Base-by-base conservation (phyloP, 1,140 invertebrate species). In the Oreohelix idahoensis region DNA sequence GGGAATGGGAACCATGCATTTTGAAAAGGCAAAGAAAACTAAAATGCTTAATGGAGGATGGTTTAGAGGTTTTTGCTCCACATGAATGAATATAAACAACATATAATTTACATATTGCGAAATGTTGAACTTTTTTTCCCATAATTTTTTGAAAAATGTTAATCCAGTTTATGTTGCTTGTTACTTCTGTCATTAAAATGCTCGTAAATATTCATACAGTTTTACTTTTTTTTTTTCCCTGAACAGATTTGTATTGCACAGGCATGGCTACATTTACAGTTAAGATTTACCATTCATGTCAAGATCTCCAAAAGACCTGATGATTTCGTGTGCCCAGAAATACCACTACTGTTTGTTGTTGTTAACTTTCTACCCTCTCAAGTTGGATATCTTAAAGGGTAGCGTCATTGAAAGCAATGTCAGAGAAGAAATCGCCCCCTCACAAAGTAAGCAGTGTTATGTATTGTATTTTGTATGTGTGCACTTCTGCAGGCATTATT, bases 351-450 rank as follows among this genome's bases (percentile, higher is more conserved):
- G 69, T 80, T 71, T 70, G 63, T 80, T 80, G 66, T 80, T 80
- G 63, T 70, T 63, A 5, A 80, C 51, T 71, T 71, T 49, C 79
- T 71, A 29, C 58, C 42, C 69, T 36, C n/a, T 49, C 13, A 4
- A 32, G 20, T 71, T 71, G 36, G 38, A 63, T 39, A 8, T 26
- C 38, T n/a, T 39, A 66, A 63, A 45, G 35, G 73, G 58, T 49
- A 66, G 39, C 63, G n/a, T 87, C 79, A 86, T 80, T 87, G 83
- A 85, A 81, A 88, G 89, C 88, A 79, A 91, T 91, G 90, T 90
- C 90, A 88, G 90, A 91, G 85, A 91, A 91, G 87, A 91, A 90
- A 88, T 91, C 90, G 82, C 90, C 90, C 87, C 89, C 90, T 84
- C 87, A 86, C 84, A 91, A 91, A 89, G 89, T 91, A 86, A 78